Evolutionary conservation across 2,797 vertebrate genomes (phyloP).

Genomic region (Onychomys arenicola): DNA sequence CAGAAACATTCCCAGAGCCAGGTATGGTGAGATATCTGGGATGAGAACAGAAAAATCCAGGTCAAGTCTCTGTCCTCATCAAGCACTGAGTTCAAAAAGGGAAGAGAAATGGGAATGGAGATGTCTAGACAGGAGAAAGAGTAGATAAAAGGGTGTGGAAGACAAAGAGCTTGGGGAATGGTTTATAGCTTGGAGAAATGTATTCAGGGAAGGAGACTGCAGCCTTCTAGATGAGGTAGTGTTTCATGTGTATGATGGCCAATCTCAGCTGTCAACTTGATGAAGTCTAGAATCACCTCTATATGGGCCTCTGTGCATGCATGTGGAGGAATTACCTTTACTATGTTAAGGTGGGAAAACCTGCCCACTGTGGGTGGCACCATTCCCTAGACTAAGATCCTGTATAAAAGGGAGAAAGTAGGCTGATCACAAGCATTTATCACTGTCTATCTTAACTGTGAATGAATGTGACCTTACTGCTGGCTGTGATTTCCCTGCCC

Average conservation of each 20-base stretch:
- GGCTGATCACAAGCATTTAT: background rate
- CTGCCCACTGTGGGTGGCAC: background rate
- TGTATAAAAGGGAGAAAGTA: background rate
- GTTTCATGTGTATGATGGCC: background rate
- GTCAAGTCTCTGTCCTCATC: background rate
- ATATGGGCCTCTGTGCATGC: background rate
- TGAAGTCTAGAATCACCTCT: background rate
- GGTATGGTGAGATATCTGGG: no score
- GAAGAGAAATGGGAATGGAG: background rate
- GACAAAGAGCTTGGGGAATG: background rate
- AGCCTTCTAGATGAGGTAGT: background rate
- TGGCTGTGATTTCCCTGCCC: background rate
- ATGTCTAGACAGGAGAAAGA: background rate
- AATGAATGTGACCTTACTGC: background rate
- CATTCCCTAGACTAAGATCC: background rate
- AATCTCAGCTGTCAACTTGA: background rate
- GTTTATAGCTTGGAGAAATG: background rate
- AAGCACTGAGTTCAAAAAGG: background rate
- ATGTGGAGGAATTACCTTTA: background rate
- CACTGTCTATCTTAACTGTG: background rate
- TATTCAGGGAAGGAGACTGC: background rate
- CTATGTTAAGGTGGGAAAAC: background rate
- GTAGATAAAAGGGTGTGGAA: no score
- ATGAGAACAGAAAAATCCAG: background rate
- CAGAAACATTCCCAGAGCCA: background rate